Evolutionary conservation across 2,113 vertebrate species (phyloP).

Genomic region (Cyanocitta stelleri): DNA sequence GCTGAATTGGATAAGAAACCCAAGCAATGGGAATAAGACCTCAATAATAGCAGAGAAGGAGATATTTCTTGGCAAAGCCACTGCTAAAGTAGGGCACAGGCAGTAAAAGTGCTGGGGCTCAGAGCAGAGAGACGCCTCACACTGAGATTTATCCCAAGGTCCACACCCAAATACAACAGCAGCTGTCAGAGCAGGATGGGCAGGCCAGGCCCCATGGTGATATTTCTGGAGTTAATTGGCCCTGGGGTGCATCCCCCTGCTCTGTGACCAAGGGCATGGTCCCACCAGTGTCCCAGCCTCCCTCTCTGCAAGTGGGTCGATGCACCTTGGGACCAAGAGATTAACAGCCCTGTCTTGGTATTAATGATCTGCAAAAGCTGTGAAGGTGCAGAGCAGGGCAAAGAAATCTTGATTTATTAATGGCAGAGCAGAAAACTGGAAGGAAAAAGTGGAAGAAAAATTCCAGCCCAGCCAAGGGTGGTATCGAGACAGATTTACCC

Average conservation of each 20-base stretch:
- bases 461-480: neutral
- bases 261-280: neutral
- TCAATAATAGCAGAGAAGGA: neutral
- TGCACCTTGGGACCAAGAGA: neutral
- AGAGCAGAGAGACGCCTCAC: neutral
- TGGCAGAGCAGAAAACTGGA: neutral
- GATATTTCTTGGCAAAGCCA: neutral
- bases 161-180: fast-evolving
- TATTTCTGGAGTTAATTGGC: neutral
- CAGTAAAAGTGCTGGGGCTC: neutral
- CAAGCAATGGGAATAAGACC: neutral
- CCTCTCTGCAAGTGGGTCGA: neutral
- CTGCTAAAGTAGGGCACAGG: neutral
- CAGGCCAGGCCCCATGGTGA: neutral
- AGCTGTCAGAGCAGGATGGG: neutral
- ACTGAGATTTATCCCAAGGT: neutral
- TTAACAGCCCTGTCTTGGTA: neutral
- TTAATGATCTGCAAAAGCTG: slow-evolving; percentile 22
- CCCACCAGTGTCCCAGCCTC: neutral
- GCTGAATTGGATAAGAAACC: neutral
- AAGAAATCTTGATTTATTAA: slow-evolving; percentile 27
- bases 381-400: neutral
- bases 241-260: neutral
- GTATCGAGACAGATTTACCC: neutral
- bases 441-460: neutral